These are phyloP conservation scores for Camponotus floridanus DNA, from an alignment of 1,140 invertebrate species.

Conservation along the genomic window DNA sequence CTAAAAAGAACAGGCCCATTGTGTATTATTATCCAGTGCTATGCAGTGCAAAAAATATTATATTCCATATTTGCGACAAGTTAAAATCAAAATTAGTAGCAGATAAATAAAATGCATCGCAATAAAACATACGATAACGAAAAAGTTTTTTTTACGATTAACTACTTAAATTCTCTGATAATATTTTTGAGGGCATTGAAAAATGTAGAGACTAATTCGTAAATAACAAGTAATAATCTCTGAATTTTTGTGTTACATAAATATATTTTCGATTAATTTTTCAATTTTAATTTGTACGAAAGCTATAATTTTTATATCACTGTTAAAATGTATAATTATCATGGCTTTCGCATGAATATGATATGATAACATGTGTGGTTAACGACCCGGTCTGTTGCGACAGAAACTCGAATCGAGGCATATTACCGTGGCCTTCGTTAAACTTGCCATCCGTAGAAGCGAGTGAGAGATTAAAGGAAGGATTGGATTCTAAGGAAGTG, in stretches of 20 bases:
- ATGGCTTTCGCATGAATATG: background rate
- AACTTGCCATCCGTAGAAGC: conserved; percentile 76
- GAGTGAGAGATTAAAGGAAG: conserved; percentile 76
- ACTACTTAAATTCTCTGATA: background rate
- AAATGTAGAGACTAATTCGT: conserved; percentile 6
- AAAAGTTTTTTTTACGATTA: background rate
- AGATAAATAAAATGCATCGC: background rate
- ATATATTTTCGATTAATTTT: background rate
- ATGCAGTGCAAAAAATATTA: background rate
- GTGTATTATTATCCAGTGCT: background rate
- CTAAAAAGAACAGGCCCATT: too few relatives aligned
- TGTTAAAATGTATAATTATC: background rate
- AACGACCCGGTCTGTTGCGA: conserved; percentile 7
- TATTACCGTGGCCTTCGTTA: conserved; percentile 76
- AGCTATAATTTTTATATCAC: background rate
- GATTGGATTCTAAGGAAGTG: conserved; percentile 74
- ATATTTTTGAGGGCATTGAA: background rate
- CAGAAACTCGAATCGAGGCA: conserved; percentile 30
- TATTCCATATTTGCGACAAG: conserved; percentile 18
- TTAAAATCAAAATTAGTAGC: background rate
- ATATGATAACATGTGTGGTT: conserved; percentile 40
- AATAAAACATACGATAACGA: background rate
- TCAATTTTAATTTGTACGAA: background rate
- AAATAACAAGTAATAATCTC: background rate
- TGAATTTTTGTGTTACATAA: background rate